Evolutionary conservation across 2,888 invertebrate species (phyloP).

Genomic region (Acronicta alni): DNA sequence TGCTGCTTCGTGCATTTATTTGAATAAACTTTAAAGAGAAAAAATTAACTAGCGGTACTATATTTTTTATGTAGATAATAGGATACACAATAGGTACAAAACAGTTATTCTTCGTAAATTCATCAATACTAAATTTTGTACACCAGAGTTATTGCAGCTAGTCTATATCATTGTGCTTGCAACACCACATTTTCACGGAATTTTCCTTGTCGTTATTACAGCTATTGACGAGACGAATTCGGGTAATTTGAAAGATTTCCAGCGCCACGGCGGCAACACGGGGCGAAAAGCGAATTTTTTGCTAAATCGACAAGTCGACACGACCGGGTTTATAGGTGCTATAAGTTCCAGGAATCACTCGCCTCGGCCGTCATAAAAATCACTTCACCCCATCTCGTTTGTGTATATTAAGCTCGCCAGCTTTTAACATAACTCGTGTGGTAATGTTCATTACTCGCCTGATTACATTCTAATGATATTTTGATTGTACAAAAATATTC

Average conservation of each 20-base stretch:
- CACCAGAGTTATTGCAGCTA: conserved; percentile 59
- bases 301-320: conserved; percentile 82
- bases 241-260: conserved; percentile 82
- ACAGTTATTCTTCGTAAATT: too few species aligned
- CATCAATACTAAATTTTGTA: conserved; percentile 25
- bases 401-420: conserved; percentile 63
- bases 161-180: conserved; percentile 76
- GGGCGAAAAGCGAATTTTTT: conserved; percentile 71
- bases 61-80: too few species aligned
- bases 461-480: conserved; percentile 58
- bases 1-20: background rate
- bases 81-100: too few species aligned
- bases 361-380: conserved; percentile 81
- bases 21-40: background rate
- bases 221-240: conserved; percentile 79
- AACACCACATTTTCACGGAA: conserved; percentile 70
- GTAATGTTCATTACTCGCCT: conserved; percentile 46
- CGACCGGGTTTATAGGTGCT: conserved; percentile 81
- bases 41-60: too few species aligned
- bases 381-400: conserved; percentile 69
- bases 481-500: conserved; percentile 57
- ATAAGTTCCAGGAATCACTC: conserved; percentile 83
- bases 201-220: conserved; percentile 76
- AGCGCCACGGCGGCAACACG: conserved; percentile 62
- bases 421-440: conserved; percentile 59